These are phyloP conservation scores for Deroplatys truncata DNA, from an alignment of 2,888 invertebrate genomes.

Conservation along the genomic window DNA sequence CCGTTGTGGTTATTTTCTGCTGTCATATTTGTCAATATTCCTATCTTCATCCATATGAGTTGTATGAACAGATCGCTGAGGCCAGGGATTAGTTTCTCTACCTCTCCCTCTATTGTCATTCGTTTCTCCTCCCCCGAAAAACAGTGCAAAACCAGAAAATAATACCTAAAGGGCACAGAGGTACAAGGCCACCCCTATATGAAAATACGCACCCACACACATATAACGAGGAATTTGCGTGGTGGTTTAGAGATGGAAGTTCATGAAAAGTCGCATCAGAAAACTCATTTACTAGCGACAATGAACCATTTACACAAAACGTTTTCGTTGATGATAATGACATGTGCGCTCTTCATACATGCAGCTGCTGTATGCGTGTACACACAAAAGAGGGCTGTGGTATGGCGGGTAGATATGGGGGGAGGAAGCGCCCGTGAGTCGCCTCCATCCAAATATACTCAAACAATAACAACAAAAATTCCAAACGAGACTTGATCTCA, in stretches of 20 bases:
- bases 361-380: neutral
- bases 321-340: neutral
- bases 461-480: no score
- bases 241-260: neutral
- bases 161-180: neutral
- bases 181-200: neutral
- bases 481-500: no score
- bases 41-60: neutral
- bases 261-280: conserved; percentile 2
- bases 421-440: neutral
- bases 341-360: neutral
- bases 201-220: neutral
- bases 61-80: neutral
- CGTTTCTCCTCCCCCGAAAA: neutral
- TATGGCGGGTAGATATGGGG: neutral
- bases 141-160: neutral
- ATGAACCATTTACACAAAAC: conserved; percentile 2
- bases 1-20: neutral
- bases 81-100: neutral
- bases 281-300: conserved; percentile 7
- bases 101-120: neutral
- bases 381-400: neutral
- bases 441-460: neutral
- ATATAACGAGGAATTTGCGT: neutral
- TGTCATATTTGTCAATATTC: neutral